These are phyloP conservation scores for Dusona sp. DNA, from an alignment of 2,888 invertebrate species.

Conservation along the genomic window DNA sequence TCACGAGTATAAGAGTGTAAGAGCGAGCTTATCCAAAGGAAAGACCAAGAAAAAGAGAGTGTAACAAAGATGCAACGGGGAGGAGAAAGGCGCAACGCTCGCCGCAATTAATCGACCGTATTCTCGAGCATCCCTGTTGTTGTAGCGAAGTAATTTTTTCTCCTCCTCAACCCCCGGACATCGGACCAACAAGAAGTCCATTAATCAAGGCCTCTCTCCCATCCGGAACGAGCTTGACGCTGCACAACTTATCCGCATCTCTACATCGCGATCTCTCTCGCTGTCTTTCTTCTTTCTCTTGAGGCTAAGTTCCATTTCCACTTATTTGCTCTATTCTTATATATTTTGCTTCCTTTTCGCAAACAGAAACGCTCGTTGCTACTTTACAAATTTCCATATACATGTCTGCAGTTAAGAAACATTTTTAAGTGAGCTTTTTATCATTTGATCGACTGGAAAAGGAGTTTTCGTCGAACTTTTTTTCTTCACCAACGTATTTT, in stretches of 20 bases:
- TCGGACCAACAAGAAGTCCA: conserved; percentile 77
- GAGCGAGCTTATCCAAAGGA: conserved; percentile 12
- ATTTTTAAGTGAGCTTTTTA: neutral
- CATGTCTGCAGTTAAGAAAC: neutral
- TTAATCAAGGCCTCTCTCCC: conserved; percentile 76
- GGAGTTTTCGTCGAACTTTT: neutral
- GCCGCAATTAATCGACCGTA: conserved; percentile 78
- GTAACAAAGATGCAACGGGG: conserved; percentile 44
- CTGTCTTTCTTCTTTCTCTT: conserved; percentile 32
- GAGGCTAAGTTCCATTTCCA: conserved; percentile 24
- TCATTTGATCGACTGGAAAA: neutral
- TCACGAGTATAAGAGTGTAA: conserved; percentile 18
- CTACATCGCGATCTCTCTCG: conserved; percentile 20
- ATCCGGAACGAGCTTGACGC: conserved; percentile 47
- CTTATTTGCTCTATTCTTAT: conserved; percentile 14
- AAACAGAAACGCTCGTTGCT: conserved; percentile 40
- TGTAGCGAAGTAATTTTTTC: conserved; percentile 70
- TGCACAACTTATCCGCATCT: conserved; percentile 59
- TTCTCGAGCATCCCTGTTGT: conserved; percentile 72
- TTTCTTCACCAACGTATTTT: neutral
- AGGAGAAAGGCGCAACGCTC: conserved; percentile 54
- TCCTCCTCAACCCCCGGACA: conserved; percentile 70
- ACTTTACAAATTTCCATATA: conserved; percentile 29
- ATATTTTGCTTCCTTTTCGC: conserved; percentile 29
- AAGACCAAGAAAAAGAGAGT: conserved; percentile 38